These are phyloP conservation scores for Limenitis camilla DNA, from an alignment of 2,888 invertebrate genomes.

Conservation along the genomic window DNA sequence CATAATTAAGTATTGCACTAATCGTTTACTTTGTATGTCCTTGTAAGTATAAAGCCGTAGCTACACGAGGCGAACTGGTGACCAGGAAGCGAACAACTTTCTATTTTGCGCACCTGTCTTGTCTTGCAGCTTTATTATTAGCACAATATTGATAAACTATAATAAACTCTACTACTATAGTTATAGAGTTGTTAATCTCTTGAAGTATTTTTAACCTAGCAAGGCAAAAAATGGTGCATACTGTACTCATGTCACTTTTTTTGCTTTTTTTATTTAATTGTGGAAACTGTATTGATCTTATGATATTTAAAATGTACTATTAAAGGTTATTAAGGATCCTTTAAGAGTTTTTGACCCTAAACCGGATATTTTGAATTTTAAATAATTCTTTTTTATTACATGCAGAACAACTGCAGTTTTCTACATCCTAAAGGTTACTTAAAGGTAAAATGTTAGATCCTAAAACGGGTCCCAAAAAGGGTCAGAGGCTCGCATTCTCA, in stretches of 20 bases:
- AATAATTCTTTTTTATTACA: too few species aligned
- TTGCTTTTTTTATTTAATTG: slow-evolving; percentile 14
- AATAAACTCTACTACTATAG: slow-evolving; percentile 24
- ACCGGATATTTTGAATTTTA: too few species aligned
- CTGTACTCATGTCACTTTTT: slow-evolving; percentile 5
- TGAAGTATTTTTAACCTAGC: slow-evolving; percentile 10
- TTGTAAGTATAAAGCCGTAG: slow-evolving; percentile 32
- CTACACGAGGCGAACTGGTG: slow-evolving; percentile 58
- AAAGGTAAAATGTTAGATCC: too few species aligned
- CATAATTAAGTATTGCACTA: slow-evolving; percentile 2
- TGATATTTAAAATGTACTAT: too few species aligned
- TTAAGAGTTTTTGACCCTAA: too few species aligned
- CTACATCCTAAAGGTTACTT: too few species aligned
- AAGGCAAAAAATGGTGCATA: slow-evolving; percentile 18
- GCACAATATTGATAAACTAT: slow-evolving; percentile 30
- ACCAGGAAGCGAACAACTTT: slow-evolving; percentile 74
- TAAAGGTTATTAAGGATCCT: too few species aligned
- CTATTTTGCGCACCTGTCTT: slow-evolving; percentile 72
- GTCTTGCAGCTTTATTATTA: slow-evolving; percentile 53
- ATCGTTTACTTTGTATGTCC: slow-evolving; percentile 25
- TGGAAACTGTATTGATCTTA: slow-evolving; percentile 6
- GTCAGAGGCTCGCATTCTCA: too few species aligned
- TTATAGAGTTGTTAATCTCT: slow-evolving; percentile 21
- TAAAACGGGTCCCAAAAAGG: too few species aligned
- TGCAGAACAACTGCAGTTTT: too few species aligned